phyloP scores from a whole-genome alignment of 2,888 invertebrate species.

The Cryptus armator region DNA sequence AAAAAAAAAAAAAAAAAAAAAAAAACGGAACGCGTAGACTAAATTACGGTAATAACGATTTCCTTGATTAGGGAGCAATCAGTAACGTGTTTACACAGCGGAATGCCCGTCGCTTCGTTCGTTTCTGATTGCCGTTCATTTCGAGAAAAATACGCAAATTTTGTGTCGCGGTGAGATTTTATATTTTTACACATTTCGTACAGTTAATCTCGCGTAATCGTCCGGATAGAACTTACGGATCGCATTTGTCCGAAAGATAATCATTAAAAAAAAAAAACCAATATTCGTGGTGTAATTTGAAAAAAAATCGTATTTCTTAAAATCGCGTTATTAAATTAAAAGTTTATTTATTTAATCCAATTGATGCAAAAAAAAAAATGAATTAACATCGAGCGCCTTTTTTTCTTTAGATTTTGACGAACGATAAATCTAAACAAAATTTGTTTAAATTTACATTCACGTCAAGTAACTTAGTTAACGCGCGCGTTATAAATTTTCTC shows the following conservation, averaged over 20 bases:
- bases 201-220: no score
- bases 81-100: not conserved
- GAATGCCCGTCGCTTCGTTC: not conserved
- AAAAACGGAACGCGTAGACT: not conserved
- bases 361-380: no score
- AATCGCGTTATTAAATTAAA: no score
- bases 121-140: not conserved
- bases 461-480: not conserved
- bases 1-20: not conserved
- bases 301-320: no score
- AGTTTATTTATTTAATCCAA: no score
- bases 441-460: not conserved
- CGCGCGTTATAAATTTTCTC: not conserved
- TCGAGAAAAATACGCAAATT: not conserved
- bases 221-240: no score
- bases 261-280: no score
- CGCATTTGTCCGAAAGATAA: no score
- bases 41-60: slow-evolving; percentile 5
- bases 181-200: no score
- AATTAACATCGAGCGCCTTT: no score
- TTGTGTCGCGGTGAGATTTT: no score
- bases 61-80: slow-evolving; percentile 33
- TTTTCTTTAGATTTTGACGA: not conserved
- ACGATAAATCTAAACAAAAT: not conserved
- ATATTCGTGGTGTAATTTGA: no score